A percentile compares a stretch with the other conserved stretches of the same genome.
Evolutionary conservation across 2,113 vertebrate species (phyloP).

Genomic region (Sterna hirundo): DNA sequence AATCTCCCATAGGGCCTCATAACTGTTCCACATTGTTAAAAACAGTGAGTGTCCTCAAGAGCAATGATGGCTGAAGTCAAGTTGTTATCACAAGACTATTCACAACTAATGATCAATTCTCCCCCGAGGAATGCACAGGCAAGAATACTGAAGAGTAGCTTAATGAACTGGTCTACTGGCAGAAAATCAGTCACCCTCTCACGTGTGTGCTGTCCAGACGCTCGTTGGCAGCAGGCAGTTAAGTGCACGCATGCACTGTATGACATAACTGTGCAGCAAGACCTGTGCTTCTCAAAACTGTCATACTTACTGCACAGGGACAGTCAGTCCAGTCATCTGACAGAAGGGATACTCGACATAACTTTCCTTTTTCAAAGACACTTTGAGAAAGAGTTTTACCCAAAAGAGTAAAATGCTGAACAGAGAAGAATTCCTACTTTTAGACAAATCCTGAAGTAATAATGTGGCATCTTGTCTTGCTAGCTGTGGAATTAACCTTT

Average conservation of each 20-base stretch:
- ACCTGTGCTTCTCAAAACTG: constrained; percentile 5
- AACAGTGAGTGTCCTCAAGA: not conserved
- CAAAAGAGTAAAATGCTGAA: not conserved
- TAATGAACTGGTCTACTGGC: constrained; percentile 24
- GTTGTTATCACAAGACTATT: not conserved
- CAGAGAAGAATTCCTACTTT: not conserved
- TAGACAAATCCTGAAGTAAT: not conserved
- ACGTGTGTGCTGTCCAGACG: not conserved
- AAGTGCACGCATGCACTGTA: constrained; percentile 5
- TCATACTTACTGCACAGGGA: not conserved
- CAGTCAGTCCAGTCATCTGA: not conserved
- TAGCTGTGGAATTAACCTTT: not conserved
- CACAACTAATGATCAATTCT: not conserved
- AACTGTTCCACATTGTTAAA: not conserved
- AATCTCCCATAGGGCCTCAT: not conserved
- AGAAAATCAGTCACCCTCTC: constrained; percentile 27
- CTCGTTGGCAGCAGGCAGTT: not conserved
- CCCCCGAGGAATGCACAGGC: not conserved
- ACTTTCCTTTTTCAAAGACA: constrained; percentile 4
- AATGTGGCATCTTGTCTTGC: not conserved
- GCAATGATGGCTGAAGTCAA: not conserved
- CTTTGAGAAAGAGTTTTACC: constrained; percentile 3
- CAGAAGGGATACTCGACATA: not conserved
- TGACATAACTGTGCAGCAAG: not conserved
- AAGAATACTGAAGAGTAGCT: not conserved